Evolutionary conservation across 2,113 vertebrate genomes (phyloP).

Genomic region (Burhinus bistriatus): DNA sequence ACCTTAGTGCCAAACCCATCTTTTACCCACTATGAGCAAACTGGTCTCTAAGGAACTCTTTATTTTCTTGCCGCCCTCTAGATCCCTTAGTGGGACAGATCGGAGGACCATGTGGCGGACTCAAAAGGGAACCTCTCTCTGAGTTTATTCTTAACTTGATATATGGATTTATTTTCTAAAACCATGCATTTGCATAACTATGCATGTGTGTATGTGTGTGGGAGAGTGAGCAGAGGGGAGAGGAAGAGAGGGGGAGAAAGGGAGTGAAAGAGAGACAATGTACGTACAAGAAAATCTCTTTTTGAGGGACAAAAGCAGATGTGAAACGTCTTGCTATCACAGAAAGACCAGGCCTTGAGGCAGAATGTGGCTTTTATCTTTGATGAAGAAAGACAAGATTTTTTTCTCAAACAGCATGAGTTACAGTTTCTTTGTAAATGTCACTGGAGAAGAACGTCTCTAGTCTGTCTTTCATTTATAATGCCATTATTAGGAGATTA

Average conservation of each 20-base stretch:
- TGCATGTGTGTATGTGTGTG: too few relatives aligned
- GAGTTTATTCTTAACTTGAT: neutral
- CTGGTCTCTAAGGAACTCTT: accelerated
- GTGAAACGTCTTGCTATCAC: neutral
- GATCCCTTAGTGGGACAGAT: neutral
- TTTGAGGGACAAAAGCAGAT: neutral
- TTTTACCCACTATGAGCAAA: neutral
- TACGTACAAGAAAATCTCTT: neutral
- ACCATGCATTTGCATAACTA: neutral
- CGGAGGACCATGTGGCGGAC: neutral
- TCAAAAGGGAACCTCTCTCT: neutral
- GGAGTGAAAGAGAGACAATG: neutral
- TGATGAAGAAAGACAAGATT: neutral
- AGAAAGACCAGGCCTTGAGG: neutral
- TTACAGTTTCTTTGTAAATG: neutral
- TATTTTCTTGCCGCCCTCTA: neutral
- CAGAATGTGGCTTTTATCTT: neutral
- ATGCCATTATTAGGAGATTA: neutral
- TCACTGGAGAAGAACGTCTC: neutral
- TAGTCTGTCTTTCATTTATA: neutral
- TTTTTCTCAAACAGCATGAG: neutral
- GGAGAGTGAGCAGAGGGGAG: neutral
- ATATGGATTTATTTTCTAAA: neutral
- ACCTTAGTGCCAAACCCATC: neutral
- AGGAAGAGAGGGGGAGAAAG: neutral